Evolutionary conservation across 2,888 invertebrate genomes (phyloP).

Genomic region (Patella pellucida): DNA sequence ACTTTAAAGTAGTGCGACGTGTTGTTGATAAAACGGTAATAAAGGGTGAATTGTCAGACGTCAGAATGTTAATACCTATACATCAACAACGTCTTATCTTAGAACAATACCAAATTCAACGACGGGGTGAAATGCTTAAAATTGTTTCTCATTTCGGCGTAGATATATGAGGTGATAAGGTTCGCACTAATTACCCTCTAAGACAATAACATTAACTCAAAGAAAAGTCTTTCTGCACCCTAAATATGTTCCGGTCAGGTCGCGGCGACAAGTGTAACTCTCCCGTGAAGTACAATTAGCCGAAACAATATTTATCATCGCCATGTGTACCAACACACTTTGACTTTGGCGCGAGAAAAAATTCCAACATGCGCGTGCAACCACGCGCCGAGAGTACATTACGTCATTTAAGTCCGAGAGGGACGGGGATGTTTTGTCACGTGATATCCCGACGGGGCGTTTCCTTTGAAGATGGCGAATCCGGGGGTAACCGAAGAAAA

Average conservation of each 20-base stretch:
- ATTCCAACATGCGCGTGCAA: not conserved
- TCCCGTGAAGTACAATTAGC: constrained; percentile 8
- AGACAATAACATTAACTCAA: constrained; percentile 8
- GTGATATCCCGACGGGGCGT: not conserved
- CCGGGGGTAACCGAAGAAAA: not conserved
- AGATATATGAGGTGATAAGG: not conserved
- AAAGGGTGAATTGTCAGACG: too few species aligned
- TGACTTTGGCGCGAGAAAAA: not conserved
- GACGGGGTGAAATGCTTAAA: too few species aligned
- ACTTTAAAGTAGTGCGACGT: too few species aligned
- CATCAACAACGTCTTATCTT: too few species aligned
- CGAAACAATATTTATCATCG: constrained; percentile 9
- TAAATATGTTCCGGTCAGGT: not conserved
- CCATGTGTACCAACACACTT: not conserved
- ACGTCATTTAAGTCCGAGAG: not conserved
- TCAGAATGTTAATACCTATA: too few species aligned
- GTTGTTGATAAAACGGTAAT: too few species aligned
- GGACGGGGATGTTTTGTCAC: not conserved
- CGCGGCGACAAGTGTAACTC: constrained; percentile 1
- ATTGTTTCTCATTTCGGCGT: too few species aligned
- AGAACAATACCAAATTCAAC: too few species aligned
- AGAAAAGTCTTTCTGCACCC: not conserved
- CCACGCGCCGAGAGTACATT: constrained; percentile 3
- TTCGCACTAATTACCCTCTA: constrained; percentile 1
- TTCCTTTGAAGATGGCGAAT: not conserved